Evolutionary conservation across 2,113 vertebrate genomes (phyloP), one percentile per base, ranked within the genome.

Genomic region (Peromyscus leucopus): DNA sequence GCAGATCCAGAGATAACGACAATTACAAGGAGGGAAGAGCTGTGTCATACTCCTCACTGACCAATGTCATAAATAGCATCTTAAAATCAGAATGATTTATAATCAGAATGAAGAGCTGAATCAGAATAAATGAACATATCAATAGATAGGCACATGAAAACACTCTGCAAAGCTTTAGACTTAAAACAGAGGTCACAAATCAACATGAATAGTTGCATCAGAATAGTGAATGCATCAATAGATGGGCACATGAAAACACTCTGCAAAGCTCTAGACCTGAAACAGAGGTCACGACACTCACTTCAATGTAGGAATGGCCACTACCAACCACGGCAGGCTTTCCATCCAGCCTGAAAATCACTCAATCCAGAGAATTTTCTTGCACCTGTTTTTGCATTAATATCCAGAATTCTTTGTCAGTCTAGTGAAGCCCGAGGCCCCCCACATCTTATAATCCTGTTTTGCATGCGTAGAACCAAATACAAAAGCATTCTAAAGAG

Each of bases 401-500:
- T n/a, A n/a, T 26, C 11, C 16, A 78, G 26, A 57, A 39, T 4
- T 10, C 42, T 90, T 24, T 69, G 7, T 42, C 39, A 72, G 16
- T 28, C 65, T 90, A 74, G 13, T n/a, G 28, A 96, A 63, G 55
- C 61, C 31, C 15, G 13, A 19, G 95, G 2, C 11, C 26, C n/a
- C 46, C 65, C 7, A 33, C 31, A 79, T 84, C n/a, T 91, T 65
- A 48, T 4, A 94, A 78, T 89, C 4, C 39, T 51, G 39, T 28
- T 69, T 97, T 91, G 57, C 86, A 72, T 36, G 19, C 59, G n/a
- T 42, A 36, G 74, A 91, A 21, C 48, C n/a, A 75, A 89, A 91
- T 65, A 76, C n/a, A 86, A 89, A 93, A 51, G 39, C n/a, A 36
- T 91, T 91, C 15, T 24, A 83, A 91, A 83, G n/a, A 91, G 67